phyloP scores from a whole-genome alignment of 2,888 invertebrate species.

The Exocentrus adspersus region DNA sequence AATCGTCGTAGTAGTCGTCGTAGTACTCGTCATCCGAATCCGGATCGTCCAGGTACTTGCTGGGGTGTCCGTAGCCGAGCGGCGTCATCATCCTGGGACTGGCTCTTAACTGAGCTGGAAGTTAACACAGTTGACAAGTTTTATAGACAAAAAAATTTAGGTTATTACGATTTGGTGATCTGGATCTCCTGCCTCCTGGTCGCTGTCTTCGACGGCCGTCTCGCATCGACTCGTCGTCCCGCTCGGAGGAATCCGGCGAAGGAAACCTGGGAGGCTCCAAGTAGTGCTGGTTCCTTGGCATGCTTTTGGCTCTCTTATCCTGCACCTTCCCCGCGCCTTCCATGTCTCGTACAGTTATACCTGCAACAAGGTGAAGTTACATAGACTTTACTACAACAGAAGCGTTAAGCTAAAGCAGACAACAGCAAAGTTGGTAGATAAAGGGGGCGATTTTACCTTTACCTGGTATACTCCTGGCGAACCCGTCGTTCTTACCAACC shows the following conservation, averaged over 20 bases:
- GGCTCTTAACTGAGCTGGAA: conserved; percentile 58
- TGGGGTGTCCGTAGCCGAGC: conserved; percentile 72
- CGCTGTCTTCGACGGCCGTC: conserved; percentile 24
- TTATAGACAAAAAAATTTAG: background rate
- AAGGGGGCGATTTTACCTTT: conserved; percentile 40
- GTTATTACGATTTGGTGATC: conserved; percentile 45
- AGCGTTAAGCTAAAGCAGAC: background rate
- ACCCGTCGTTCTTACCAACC: conserved; percentile 64
- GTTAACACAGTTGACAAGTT: background rate
- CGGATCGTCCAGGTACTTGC: conserved; percentile 69
- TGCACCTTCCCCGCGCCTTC: background rate
- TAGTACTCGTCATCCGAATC: conserved; percentile 71
- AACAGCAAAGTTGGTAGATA: background rate
- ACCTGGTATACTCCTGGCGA: conserved; percentile 56
- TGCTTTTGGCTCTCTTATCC: conserved; percentile 51
- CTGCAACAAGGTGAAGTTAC: background rate
- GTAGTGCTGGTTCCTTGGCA: conserved; percentile 50
- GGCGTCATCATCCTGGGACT: conserved; percentile 76
- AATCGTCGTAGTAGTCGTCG: conserved; percentile 55
- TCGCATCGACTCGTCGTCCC: conserved; percentile 30
- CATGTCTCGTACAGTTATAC: conserved; percentile 10
- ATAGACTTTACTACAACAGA: too few relatives aligned
- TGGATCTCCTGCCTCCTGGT: conserved; percentile 33
- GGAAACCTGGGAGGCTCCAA: conserved; percentile 55
- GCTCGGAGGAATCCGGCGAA: conserved; percentile 52